These are phyloP conservation scores for Oncorhynchus tshawytscha DNA, from an alignment of 2,113 vertebrate species.

Conservation along the genomic window DNA sequence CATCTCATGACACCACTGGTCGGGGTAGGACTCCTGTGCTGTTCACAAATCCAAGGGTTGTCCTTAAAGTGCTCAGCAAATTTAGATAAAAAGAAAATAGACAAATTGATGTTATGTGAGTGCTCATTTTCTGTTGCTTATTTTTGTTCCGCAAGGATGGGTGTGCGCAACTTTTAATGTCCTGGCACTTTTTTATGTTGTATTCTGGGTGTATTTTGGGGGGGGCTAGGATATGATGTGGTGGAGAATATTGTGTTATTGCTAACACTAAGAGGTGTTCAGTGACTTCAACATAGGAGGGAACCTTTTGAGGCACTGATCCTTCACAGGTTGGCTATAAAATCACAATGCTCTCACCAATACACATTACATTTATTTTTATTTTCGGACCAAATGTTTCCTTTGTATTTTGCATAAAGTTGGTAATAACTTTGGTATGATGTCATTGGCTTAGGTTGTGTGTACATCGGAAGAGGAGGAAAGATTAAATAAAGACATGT, in stretches of 20 bases:
- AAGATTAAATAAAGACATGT: constrained; percentile 28
- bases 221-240: constrained; percentile 26
- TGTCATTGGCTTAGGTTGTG: constrained; percentile 63
- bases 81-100: constrained; percentile 45
- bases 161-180: constrained; percentile 57
- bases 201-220: constrained; percentile 31
- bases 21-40: constrained; percentile 69
- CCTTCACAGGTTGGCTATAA: constrained; percentile 45
- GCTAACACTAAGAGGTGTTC: constrained; percentile 50
- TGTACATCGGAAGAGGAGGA: constrained; percentile 42
- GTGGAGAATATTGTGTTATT: constrained; percentile 50
- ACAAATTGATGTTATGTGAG: constrained; percentile 54
- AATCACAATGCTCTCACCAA: constrained; percentile 52
- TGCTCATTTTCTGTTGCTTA: constrained; percentile 63
- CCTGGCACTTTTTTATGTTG: constrained; percentile 54
- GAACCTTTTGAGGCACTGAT: constrained; percentile 68
- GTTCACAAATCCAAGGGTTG: constrained; percentile 54
- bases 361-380: constrained; percentile 37
- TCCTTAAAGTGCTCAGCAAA: constrained; percentile 60
- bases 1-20: constrained; percentile 52
- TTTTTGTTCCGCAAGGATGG: constrained; percentile 54
- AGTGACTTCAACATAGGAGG: constrained; percentile 69
- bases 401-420: constrained; percentile 54
- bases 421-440: constrained; percentile 59
- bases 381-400: constrained; percentile 53